Conservation (phyloP, 1,140 invertebrate genomes). For the Drosophila biarmipes region DNA sequence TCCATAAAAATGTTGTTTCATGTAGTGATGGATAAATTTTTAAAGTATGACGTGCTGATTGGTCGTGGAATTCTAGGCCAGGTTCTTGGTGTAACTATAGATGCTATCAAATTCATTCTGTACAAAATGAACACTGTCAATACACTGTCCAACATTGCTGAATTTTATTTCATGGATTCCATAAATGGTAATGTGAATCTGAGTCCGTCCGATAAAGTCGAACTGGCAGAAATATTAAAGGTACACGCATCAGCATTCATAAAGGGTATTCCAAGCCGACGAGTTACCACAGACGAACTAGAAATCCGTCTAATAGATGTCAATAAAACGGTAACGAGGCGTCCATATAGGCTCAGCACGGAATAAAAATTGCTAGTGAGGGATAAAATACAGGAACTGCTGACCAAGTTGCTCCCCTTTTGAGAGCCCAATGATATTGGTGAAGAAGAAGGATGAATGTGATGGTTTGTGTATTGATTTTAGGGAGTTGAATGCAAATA, state of each 20-base stretch:
- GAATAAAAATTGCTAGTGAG: conserved; percentile 9
- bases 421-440: background rate
- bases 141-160: conserved; percentile 1
- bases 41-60: background rate
- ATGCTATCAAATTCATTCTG: background rate
- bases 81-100: background rate
- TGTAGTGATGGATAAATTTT: background rate
- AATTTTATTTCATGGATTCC: background rate
- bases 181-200: background rate
- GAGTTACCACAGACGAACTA: no score
- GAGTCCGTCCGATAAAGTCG: background rate
- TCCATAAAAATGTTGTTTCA: background rate
- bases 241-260: no score
- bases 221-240: conserved; percentile 19
- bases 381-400: conserved; percentile 1
- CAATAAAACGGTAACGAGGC: no score
- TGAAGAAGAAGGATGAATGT: no score
- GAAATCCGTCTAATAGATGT: no score
- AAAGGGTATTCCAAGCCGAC: no score
- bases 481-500: no score
- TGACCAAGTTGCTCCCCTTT: conserved; percentile 1
- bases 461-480: no score
- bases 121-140: background rate
- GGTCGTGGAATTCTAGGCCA: background rate
- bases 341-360: no score